Evolutionary conservation across 2,888 invertebrate species (phyloP), one percentile per base, ranked within the genome.

Genomic region (Tipula confusa): DNA sequence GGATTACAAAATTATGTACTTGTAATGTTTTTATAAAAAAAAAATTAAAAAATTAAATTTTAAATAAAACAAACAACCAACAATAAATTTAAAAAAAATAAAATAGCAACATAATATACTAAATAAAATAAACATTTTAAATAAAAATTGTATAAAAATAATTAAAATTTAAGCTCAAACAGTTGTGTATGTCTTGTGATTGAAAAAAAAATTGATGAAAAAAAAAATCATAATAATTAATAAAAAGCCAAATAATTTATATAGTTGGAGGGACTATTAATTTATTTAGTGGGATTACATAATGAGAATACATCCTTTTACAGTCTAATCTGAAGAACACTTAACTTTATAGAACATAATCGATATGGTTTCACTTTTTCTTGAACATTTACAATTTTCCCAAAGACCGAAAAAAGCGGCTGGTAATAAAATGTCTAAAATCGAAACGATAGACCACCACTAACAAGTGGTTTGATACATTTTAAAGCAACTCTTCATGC

Each of bases 101-200:
- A 43, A 43, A 43, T 43, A 43, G 15, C 43, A 43, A 38, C 18
- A 64, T 24, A 33, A 33, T 9, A 33, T 33, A 33, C 33, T 33
- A 64, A 64, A 64, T 43, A 43, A 43, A n/a, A 31, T 31, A 64
- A 64, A 11, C 64, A 64, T 64, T 64, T 64, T 64, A 64, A 24
- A 64, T 3, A 24, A 64, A 64, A 18, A 64, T 64, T 64, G 64
- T 64, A 64, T 64, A 64, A 64, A 64, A 64, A 64, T 64, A 64
- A 64, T 64, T 64, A 64, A 64, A 64, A 24, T 64, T 18, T 64
- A 64, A 64, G 64, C 64, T 64, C 64, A 64, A 64, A 64, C 64
- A 64, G 64, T 64, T 64, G 64, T 64, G 64, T 64, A 64, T 64
- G 64, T 64, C 64, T 64, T 64, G 64, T 64, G 64, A 64, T 64